These are phyloP conservation scores for Cremastinae sp. DNA, from an alignment of 2,888 invertebrate species.

Conservation along the genomic window DNA sequence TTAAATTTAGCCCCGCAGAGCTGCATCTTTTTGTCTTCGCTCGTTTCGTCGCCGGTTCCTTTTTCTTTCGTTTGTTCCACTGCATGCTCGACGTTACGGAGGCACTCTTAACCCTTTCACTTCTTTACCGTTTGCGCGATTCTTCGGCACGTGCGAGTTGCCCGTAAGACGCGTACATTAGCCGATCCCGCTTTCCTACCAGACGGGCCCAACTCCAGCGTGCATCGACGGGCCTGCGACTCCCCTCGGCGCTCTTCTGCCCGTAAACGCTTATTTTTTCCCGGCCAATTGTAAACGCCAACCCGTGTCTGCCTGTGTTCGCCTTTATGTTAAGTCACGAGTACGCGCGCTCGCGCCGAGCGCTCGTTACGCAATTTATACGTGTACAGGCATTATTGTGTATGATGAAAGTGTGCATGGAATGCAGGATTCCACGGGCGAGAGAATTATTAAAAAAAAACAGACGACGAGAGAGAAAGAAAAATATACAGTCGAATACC, in stretches of 20 bases:
- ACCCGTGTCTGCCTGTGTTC: neutral
- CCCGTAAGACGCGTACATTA: conserved; percentile 25
- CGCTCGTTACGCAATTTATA: conserved; percentile 43
- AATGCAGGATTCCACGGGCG: conserved; percentile 31
- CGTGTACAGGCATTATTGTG: neutral
- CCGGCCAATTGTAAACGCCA: too few species aligned
- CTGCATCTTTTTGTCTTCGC: conserved; percentile 15
- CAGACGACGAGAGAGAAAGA: neutral
- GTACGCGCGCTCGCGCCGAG: conserved; percentile 3
- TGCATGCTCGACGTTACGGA: conserved; percentile 39
- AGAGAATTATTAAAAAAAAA: conserved; percentile 20
- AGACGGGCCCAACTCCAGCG: conserved; percentile 3
- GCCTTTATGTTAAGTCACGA: neutral
- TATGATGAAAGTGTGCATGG: conserved; percentile 33
- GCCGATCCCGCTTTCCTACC: neutral
- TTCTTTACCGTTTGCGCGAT: conserved; percentile 55
- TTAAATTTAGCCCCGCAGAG: too few species aligned
- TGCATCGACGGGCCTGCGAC: neutral
- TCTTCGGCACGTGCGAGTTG: conserved; percentile 41
- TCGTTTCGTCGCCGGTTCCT: conserved; percentile 32
- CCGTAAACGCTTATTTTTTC: neutral
- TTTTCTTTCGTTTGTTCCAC: conserved; percentile 49
- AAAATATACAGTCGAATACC: too few species aligned
- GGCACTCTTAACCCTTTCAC: conserved; percentile 63
- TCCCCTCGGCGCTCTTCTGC: conserved; percentile 9